Percentiles rank a stretch among this genome's conserved stretches.
phyloP scores from a whole-genome alignment of 2,113 vertebrate genomes.

The Opisthocomus hoazin region DNA sequence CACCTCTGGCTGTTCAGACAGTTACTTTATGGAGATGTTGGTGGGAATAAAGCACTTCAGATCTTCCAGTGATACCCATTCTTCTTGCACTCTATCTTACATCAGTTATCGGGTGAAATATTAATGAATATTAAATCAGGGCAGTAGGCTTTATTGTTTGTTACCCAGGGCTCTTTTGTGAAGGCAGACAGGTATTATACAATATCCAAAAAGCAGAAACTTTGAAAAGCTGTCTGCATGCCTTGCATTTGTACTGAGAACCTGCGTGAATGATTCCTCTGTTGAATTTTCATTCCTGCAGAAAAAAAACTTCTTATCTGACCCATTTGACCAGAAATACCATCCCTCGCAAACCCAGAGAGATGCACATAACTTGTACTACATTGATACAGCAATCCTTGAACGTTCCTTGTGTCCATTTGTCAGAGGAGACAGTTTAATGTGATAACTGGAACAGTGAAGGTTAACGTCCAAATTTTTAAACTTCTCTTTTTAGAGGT shows the following conservation, averaged over 20 bases:
- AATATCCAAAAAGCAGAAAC: neutral
- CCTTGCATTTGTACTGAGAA: neutral
- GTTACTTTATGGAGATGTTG: neutral
- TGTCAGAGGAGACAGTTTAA: conserved; percentile 5
- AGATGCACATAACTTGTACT: neutral
- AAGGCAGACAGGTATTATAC: neutral
- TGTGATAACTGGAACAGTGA: neutral
- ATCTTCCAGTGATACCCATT: neutral
- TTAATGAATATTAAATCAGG: conserved; percentile 26
- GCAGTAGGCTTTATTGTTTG: conserved; percentile 4
- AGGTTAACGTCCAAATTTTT: neutral
- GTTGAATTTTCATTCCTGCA: neutral
- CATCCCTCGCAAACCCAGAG: neutral
- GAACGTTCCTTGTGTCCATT: neutral
- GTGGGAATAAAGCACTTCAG: neutral
- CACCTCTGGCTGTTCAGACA: neutral
- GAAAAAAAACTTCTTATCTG: neutral
- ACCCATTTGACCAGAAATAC: neutral
- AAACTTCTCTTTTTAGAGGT: neutral
- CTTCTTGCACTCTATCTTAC: neutral
- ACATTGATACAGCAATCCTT: neutral
- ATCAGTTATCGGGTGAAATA: neutral
- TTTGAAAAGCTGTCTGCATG: neutral
- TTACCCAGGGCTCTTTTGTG: neutral
- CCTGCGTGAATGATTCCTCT: neutral